phyloP scores from a whole-genome alignment of 2,113 vertebrate species.

The Pungitius pungitius region DNA sequence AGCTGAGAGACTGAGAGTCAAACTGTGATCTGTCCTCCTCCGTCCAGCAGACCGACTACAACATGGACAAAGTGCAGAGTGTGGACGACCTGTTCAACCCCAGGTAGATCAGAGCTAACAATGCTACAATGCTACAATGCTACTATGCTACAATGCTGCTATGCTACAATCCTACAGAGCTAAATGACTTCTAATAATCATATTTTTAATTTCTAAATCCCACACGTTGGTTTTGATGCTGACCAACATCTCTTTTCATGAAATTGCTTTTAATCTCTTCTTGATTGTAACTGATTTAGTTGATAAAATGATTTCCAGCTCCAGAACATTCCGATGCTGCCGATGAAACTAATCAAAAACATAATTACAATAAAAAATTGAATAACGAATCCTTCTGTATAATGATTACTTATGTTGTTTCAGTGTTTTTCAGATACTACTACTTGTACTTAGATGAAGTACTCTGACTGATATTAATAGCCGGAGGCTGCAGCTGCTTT shows the following conservation, averaged over 20 bases:
- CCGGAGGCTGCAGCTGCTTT: conserved; percentile 50
- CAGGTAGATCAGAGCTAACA: conserved; percentile 44
- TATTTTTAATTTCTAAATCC: no score
- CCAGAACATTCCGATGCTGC: not conserved
- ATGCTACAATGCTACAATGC: not conserved
- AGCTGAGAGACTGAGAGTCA: conserved; percentile 48
- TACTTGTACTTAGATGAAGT: not conserved
- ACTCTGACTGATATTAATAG: conserved; percentile 57
- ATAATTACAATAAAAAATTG: not conserved
- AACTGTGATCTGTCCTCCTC: not conserved
- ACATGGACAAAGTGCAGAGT: conserved; percentile 60
- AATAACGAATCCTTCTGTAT: not conserved
- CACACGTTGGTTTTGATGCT: not conserved
- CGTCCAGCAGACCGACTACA: not conserved
- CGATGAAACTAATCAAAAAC: not conserved
- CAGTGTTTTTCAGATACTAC: not conserved
- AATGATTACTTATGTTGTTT: not conserved
- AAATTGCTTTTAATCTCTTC: no score
- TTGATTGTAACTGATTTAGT: not conserved
- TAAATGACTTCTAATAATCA: no score
- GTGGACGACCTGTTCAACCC: conserved; percentile 42
- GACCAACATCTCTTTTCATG: no score
- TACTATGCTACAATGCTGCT: no score
- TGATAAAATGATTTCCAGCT: not conserved
- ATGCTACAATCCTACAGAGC: no score